Conservation (phyloP, 2,888 invertebrate genomes). For the Agrochola macilenta region DNA sequence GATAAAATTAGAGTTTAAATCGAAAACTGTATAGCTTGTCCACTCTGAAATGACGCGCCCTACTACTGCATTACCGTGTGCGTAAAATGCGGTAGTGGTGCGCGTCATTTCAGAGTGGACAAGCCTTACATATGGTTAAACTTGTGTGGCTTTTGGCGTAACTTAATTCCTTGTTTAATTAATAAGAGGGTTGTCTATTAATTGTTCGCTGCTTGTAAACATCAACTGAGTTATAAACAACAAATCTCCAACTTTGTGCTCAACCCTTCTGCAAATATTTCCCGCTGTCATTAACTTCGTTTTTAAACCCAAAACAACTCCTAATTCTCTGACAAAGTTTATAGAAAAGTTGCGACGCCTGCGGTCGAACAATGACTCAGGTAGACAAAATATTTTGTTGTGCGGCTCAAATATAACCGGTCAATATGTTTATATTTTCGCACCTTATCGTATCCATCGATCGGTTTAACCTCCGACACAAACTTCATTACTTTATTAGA, state of each 20-base stretch:
- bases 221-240: slow-evolving; percentile 40
- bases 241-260: slow-evolving; percentile 20
- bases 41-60: too few species aligned
- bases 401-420: slow-evolving; percentile 16
- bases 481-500: slow-evolving; percentile 62
- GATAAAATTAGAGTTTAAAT: neutral
- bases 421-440: slow-evolving; percentile 33
- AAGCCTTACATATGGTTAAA: neutral
- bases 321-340: slow-evolving; percentile 51
- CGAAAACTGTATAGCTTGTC: too few species aligned
- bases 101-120: too few species aligned
- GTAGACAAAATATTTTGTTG: slow-evolving; percentile 37
- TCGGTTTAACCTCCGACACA: slow-evolving; percentile 36
- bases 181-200: slow-evolving; percentile 5
- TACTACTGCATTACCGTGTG: too few species aligned
- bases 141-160: neutral
- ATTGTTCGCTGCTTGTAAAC: slow-evolving; percentile 30
- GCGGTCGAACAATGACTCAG: slow-evolving; percentile 37
- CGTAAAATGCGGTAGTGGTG: too few species aligned
- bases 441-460: slow-evolving; percentile 34
- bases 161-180: slow-evolving; percentile 4
- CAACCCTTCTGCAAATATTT: slow-evolving; percentile 43
- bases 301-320: slow-evolving; percentile 48
- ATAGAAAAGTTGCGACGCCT: slow-evolving; percentile 27
- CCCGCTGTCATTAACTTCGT: slow-evolving; percentile 51